Evolutionary conservation across 2,797 vertebrate species (phyloP), one percentile per base, ranked within the genome.

Genomic region (Salarias fasciatus): DNA sequence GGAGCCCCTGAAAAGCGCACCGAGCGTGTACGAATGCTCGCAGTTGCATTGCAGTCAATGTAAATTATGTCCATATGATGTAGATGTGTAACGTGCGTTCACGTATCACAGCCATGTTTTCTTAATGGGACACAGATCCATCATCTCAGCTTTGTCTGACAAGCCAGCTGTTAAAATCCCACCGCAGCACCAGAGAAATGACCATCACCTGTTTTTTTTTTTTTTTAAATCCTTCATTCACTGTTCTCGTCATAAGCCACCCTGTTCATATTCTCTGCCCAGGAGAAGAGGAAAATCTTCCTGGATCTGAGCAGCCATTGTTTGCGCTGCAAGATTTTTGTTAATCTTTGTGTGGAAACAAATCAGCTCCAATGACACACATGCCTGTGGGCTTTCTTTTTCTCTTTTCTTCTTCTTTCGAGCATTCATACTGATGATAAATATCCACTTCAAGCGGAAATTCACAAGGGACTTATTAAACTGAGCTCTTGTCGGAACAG

Each of bases 61-160:
- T n/a, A n/a, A n/a, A n/a, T n/a, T n/a, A n/a, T n/a, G n/a, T n/a
- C n/a, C n/a, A n/a, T n/a, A 24, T 18, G 24, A 24, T 24, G 18
- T 24, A 3, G 24, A 24, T 24, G n/a, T n/a, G n/a, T n/a, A n/a
- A n/a, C n/a, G n/a, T n/a, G n/a, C n/a, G n/a, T n/a, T n/a, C n/a
- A n/a, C n/a, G n/a, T n/a, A n/a, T n/a, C 43, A 60, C 50, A 52
- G 50, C 75, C 18, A 24, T 48, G 38, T 40, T 60, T 55, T 56
- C 58, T 47, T 67, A 88, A 82, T 80, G 79, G 87, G 76, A 72
- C 66, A 30, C 43, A 5, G 69, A 86, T 89, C 89, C 88, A 81
- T 89, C 75, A 69, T 41, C 9, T 52, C 35, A 72, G 81, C 83
- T 78, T 65, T 57, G 74, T 76, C 76, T 86, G 86, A 84, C 81